phyloP scores from a whole-genome alignment of 23 tunicate genomes.

The Diplosoma virens region DNA sequence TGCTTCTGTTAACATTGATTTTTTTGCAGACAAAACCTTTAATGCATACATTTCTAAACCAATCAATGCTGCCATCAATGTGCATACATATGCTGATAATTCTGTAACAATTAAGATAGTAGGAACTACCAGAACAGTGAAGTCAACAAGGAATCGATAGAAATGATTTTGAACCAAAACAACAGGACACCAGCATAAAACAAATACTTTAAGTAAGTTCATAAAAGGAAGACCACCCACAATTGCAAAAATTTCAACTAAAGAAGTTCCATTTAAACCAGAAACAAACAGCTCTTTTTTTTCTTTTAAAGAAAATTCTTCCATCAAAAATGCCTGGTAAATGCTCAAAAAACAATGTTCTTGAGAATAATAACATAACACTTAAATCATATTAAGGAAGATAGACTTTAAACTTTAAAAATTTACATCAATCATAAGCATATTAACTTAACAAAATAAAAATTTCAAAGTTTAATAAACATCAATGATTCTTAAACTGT shows the following conservation, averaged over 20 bases:
- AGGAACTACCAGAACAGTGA: constrained; percentile 10
- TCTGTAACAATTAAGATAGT: constrained; percentile 10
- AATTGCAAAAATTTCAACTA: constrained; percentile 33
- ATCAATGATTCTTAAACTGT: too few species aligned
- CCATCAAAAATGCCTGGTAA: too few species aligned
- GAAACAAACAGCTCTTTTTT: constrained; percentile 61
- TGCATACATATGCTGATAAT: too few species aligned
- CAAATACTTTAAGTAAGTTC: constrained; percentile 23
- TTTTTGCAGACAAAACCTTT: neutral
- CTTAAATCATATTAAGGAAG: neutral
- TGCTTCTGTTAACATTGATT: too few species aligned
- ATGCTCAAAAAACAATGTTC: neutral
- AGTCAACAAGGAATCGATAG: constrained; percentile 29
- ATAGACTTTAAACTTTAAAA: neutral
- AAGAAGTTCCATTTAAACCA: constrained; percentile 66
- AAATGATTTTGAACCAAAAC: neutral
- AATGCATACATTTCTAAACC: neutral
- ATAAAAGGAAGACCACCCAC: constrained; percentile 21
- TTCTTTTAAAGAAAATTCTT: constrained; percentile 10
- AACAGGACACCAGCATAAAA: constrained; percentile 21
- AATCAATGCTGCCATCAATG: too few species aligned
- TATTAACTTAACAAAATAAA: too few species aligned
- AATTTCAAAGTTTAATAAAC: too few species aligned
- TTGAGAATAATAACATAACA: neutral
- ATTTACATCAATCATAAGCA: too few species aligned